A percentile compares a stretch with the other conserved stretches of the same genome.
These are phyloP conservation scores for Xylocampa areola DNA, from an alignment of 2,888 invertebrate species.

Conservation along the genomic window DNA sequence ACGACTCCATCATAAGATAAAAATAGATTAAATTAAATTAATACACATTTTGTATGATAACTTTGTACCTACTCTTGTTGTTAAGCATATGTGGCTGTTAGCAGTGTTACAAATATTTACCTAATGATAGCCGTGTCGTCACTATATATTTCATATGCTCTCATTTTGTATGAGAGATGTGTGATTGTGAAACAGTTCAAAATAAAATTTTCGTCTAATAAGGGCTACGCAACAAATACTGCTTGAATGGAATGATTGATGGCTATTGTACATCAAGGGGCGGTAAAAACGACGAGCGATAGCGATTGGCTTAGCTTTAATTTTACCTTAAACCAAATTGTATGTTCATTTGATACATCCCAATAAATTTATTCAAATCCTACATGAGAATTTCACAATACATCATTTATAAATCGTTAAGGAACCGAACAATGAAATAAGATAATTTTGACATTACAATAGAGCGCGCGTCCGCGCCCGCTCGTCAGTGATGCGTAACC, in stretches of 20 bases:
- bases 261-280: conserved; percentile 36
- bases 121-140: conserved; percentile 57
- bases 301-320: conserved; percentile 34
- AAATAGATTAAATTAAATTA: conserved; percentile 43
- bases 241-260: conserved; percentile 70
- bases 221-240: conserved; percentile 58
- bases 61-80: conserved; percentile 22
- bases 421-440: conserved; percentile 56
- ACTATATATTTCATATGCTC: conserved; percentile 56
- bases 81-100: conserved; percentile 44
- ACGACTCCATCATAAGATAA: conserved; percentile 37
- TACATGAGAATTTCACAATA: conserved; percentile 27
- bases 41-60: conserved; percentile 44
- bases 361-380: conserved; percentile 11
- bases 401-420: conserved; percentile 55
- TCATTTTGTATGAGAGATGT: conserved; percentile 58
- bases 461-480: conserved; percentile 46
- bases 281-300: conserved; percentile 45
- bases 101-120: conserved; percentile 57
- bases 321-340: conserved; percentile 7
- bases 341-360: conserved; percentile 19
- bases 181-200: conserved; percentile 64
- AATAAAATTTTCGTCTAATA: conserved; percentile 65
- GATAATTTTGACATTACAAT: conserved; percentile 58
- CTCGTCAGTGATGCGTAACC: conserved; percentile 45